Evolutionary conservation across 2,113 vertebrate species (phyloP), one percentile per base, ranked within the genome.

Genomic region (Sinocyclocheilus anshuiensis): DNA sequence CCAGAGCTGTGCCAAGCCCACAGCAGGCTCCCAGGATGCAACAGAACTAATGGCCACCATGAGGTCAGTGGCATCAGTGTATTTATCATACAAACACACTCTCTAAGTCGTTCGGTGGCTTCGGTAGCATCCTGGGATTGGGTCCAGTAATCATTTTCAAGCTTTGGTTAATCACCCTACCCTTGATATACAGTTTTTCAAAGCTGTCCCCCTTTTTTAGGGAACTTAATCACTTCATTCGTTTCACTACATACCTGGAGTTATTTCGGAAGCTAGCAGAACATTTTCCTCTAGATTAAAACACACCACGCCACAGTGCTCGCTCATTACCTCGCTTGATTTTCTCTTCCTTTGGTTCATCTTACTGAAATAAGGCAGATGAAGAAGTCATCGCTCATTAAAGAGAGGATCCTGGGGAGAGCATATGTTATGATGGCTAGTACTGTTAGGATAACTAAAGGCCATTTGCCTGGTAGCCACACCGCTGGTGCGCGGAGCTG

Each of bases 361-460:
- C 86, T 89, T 90, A 81, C 84, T 67, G 61, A 90, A 90, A 87
- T 90, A 89, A 88, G 83, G 78, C 50, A 55, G 48, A 90, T 88
- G 90, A 89, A 90, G 89, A 90, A 91, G 92, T 93, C 93, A 95
- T 96, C 94, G 90, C 92, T 95, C 94, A 95, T 95, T 95, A 95
- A 92, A 92, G 91, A 93, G 91, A 93, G 94, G 92, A 91, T 95
- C 94, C 94, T 92, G 94, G 94, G 94, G 94, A 94, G 94, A 95
- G 92, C 94, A 95, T 96, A 95, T 95, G 95, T 94, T 94, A 93
- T 96, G 95, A 96, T 95, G 94, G 94, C 95, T 96, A 93, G 92
- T 88, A 91, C 94, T 89, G 88, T 93, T 95, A 94, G 94, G 90
- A 90, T 94, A 93, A 94, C 94, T 95, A 95, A 95, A 93, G 94